Conservation (phyloP, 2,888 invertebrate genomes). For the Heliconius ismenius region DNA sequence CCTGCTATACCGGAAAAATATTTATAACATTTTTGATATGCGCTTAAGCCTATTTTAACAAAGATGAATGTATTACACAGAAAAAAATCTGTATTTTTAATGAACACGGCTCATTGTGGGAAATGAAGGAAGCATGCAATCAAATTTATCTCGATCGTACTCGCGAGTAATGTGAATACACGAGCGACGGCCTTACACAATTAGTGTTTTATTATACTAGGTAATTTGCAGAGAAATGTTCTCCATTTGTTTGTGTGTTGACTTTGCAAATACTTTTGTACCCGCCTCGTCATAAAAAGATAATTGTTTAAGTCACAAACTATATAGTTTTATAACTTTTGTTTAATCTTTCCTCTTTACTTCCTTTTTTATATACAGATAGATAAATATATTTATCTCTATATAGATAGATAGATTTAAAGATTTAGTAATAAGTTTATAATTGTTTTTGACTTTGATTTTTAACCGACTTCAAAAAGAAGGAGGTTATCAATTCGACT, state of each 20-base stretch:
- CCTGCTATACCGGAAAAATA: background rate
- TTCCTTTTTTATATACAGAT: no score
- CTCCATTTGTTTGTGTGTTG: background rate
- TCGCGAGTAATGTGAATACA: slow-evolving; percentile 11
- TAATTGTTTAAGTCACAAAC: background rate
- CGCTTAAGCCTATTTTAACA: background rate
- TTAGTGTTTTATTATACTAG: slow-evolving; percentile 22
- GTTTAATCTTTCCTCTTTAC: no score
- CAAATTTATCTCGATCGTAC: slow-evolving; percentile 22
- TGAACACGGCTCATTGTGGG: background rate
- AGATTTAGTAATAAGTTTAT: no score
- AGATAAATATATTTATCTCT: no score
- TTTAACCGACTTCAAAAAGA: no score
- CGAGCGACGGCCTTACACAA: slow-evolving; percentile 17
- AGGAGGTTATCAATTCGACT: no score
- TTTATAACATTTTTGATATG: background rate
- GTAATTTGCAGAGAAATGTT: slow-evolving; percentile 19
- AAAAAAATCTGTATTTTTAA: slow-evolving; percentile 6
- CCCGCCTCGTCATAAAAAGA: background rate
- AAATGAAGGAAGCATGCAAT: slow-evolving; percentile 15
- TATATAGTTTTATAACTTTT: no score
- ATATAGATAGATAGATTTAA: no score
- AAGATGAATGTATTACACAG: background rate
- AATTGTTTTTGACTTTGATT: no score
- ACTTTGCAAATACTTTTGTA: slow-evolving; percentile 3